Evolutionary conservation across 2,888 invertebrate species (phyloP), one percentile per base, ranked within the genome.

Genomic region (Cataglyphis albicans): DNA sequence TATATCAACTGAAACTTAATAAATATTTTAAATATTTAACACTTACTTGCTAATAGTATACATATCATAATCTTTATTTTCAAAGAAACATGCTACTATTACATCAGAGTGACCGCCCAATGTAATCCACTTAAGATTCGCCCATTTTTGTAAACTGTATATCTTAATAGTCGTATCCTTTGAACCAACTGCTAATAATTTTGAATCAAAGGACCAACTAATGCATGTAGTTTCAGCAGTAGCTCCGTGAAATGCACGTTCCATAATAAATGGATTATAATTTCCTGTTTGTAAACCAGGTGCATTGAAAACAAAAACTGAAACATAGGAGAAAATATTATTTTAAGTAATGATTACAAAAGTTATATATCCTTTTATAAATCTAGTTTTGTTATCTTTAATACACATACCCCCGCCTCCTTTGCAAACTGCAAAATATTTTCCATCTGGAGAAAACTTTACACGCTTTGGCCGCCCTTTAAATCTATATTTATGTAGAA

Each of bases 201-300:
- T 97, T 0, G 99, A 99, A 95, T 99, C 99, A 29, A 96, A 95
- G 0, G 99, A 98, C 99, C 99, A 99, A 93, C 98, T 97, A 3
- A 99, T 93, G 92, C 97, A 98, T 0, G 97, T 97, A 0, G 98
- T 97, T 84, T 97, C 97, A 93, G 98, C 98, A 84, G 96, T 96
- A 0, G 98, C 96, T 67, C 97, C 98, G 91, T 97, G 96, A 94
- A 97, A 98, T 0, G 98, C 97, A 81, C 97, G 95, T 92, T 97
- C 97, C 96, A 99, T 96, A 15, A 97, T 95, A 94, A 99, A 99
- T 0, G 98, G 98, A 94, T 98, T 98, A 93, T 97, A 98, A 93
- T 98, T 97, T 10, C 98, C 97, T 0, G 96, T 96, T 92, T 97
- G 96, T 82, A 96, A 96, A 18, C 98, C 97, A 0, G 99, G 99